Percentiles rank a stretch among this genome's conserved stretches.
These are phyloP conservation scores for Bufo gargarizans DNA, from an alignment of 2,113 vertebrate genomes.

Conservation along the genomic window DNA sequence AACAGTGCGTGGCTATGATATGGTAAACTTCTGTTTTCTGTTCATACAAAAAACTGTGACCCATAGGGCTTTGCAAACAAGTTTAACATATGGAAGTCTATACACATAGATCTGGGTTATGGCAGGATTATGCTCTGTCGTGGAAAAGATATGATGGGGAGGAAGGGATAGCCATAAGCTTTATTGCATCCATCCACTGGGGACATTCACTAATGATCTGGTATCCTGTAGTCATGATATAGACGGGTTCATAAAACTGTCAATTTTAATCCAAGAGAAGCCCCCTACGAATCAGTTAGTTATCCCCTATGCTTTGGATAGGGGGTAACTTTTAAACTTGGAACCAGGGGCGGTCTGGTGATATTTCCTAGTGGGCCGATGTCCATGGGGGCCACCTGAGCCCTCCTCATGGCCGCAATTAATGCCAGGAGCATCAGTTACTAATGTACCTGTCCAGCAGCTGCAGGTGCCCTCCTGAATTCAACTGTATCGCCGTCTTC, in stretches of 20 bases:
- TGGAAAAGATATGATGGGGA: not conserved
- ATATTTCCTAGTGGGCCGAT: no score
- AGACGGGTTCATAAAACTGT: not conserved
- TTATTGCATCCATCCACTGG: slow-evolving; percentile 22
- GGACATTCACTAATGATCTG: not conserved
- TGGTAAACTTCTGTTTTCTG: not conserved
- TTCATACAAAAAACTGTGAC: not conserved
- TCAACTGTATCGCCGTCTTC: no score
- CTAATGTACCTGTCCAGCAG: no score
- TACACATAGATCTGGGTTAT: not conserved
- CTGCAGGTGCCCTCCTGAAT: no score
- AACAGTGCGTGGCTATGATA: not conserved
- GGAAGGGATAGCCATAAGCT: not conserved
- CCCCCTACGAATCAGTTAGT: no score
- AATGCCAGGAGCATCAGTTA: no score
- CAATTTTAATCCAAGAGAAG: not conserved
- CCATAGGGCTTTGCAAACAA: slow-evolving; percentile 1
- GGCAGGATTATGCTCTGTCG: not conserved
- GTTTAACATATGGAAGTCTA: not conserved
- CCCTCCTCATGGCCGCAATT: no score
- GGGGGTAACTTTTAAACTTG: no score
- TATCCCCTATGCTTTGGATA: no score
- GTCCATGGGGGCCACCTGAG: no score
- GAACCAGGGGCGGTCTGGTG: no score
- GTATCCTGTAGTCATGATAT: not conserved